phyloP scores from a whole-genome alignment of 2,888 invertebrate genomes.

The Lasioglossum figueresi region DNA sequence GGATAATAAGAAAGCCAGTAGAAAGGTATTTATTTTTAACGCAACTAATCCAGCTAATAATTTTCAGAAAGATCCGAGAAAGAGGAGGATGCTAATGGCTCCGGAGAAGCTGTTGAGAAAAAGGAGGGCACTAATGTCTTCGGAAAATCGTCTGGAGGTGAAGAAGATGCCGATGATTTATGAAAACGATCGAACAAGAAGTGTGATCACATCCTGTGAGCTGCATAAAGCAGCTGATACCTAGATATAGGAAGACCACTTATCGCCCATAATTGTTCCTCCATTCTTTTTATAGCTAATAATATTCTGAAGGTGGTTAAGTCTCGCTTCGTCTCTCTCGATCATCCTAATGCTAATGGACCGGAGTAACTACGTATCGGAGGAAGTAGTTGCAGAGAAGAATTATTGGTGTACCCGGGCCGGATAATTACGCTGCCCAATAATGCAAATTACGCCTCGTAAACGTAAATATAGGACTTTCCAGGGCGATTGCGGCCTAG shows the following conservation, averaged over 20 bases:
- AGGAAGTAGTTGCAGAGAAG: neutral
- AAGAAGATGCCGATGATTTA: neutral
- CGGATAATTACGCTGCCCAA: conserved; percentile 11
- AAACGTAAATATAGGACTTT: too few relatives aligned
- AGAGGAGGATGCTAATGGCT: neutral
- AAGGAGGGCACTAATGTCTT: neutral
- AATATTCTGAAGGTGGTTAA: too few relatives aligned
- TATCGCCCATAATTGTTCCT: neutral
- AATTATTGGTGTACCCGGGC: conserved; percentile 52
- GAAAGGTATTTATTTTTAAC: neutral
- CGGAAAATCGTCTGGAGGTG: neutral
- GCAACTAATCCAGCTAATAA: neutral
- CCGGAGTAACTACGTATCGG: neutral
- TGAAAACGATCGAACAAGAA: neutral
- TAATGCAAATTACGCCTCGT: too few relatives aligned
- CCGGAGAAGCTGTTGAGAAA: neutral
- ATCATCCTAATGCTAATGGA: neutral
- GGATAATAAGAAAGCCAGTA: neutral
- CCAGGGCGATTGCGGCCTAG: too few relatives aligned
- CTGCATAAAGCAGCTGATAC: neutral
- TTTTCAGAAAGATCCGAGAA: neutral
- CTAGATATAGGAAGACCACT: neutral
- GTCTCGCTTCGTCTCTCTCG: neutral
- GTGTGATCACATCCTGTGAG: neutral
- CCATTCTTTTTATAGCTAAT: neutral